Conservation (phyloP, 2,113 vertebrate genomes). For the Prolemur simus region DNA sequence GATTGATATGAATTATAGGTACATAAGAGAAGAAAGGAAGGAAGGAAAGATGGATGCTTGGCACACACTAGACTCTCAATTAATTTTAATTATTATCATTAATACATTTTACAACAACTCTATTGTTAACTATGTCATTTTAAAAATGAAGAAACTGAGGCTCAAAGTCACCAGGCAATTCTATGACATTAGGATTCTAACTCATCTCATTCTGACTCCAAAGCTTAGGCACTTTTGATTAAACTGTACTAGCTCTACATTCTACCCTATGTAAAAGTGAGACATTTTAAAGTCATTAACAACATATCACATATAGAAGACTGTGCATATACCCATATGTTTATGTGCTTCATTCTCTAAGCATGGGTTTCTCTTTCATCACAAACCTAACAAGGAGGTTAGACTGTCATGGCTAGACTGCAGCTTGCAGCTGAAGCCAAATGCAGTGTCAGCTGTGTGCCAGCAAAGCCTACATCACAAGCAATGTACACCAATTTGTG, state of each 20-base stretch:
- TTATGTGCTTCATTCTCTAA: background rate
- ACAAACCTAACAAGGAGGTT: background rate
- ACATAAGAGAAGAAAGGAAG: no score
- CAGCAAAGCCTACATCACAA: background rate
- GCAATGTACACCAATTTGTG: background rate
- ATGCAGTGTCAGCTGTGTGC: background rate
- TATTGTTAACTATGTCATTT: background rate
- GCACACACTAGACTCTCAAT: background rate
- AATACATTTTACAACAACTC: background rate
- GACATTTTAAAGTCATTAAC: background rate
- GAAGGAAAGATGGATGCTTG: background rate
- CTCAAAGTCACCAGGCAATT: background rate
- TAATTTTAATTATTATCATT: background rate
- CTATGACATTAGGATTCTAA: background rate
- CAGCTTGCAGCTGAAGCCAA: background rate
- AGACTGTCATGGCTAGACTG: background rate
- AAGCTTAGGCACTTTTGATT: background rate
- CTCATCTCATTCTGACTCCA: background rate
- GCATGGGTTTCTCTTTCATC: background rate
- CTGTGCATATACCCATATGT: background rate
- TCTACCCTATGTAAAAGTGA: background rate
- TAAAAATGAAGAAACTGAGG: constrained; percentile 10
- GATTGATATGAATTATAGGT: background rate
- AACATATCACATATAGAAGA: background rate
- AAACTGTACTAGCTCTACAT: background rate